Conservation (phyloP, 2,888 invertebrate species). For the Lycaena phlaeas region DNA sequence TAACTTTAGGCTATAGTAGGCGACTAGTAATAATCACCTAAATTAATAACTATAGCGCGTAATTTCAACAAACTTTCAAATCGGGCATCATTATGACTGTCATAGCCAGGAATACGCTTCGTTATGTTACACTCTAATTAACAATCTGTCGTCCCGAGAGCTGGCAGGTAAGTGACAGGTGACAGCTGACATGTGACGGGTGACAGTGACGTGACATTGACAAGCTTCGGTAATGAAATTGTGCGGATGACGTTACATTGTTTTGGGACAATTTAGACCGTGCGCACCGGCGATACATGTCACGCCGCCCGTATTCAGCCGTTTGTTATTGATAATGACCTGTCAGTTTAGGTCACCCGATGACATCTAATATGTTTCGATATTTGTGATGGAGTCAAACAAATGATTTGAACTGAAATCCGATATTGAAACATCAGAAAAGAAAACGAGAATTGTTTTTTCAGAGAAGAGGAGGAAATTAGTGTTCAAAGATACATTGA, state of each 20-base stretch:
- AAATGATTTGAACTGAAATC: conserved; percentile 3
- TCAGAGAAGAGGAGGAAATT: too few species aligned
- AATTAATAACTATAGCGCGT: too few species aligned
- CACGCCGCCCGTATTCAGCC: background rate
- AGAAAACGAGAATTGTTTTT: too few species aligned
- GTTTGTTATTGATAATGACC: background rate
- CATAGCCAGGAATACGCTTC: conserved; percentile 16
- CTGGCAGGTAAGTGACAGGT: conserved; percentile 50
- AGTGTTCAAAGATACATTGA: too few species aligned
- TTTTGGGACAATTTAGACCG: conserved; percentile 7
- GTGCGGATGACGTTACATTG: conserved; percentile 33
- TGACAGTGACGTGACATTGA: conserved; percentile 33
- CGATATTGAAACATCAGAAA: conserved; percentile 5
- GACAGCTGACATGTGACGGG: conserved; percentile 24
- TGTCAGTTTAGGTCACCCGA: background rate
- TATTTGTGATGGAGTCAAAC: too few species aligned
- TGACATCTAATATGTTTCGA: too few species aligned
- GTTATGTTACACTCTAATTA: conserved; percentile 60
- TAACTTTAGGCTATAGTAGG: too few species aligned
- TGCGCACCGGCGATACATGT: background rate
- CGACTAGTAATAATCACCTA: too few species aligned
- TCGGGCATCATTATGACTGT: conserved; percentile 13
- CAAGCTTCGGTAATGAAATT: conserved; percentile 60
- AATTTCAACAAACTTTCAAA: conserved; percentile 1
- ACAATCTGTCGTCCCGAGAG: conserved; percentile 48